phyloP scores from a whole-genome alignment of 2,113 vertebrate species.

The Nipponia nippon region DNA sequence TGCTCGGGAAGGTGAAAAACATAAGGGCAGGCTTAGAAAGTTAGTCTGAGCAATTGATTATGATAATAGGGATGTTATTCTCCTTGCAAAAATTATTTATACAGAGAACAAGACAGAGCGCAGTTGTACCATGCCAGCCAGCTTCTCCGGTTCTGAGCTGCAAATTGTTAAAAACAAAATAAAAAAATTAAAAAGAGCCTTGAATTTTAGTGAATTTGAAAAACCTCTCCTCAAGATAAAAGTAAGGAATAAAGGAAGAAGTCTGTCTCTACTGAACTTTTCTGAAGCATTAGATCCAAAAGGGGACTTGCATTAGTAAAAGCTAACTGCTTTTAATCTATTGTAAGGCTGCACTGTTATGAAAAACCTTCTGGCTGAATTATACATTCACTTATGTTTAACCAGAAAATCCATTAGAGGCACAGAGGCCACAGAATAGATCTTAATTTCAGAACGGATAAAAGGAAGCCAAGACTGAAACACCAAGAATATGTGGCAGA shows the following conservation, averaged over 20 bases:
- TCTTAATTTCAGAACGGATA: slow-evolving; percentile 30
- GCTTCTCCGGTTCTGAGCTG: not conserved
- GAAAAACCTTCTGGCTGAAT: slow-evolving; percentile 55
- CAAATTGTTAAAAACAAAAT: not conserved
- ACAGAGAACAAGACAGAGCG: not conserved
- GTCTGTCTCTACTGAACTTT: not conserved
- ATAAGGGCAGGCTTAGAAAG: not conserved
- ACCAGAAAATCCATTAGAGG: slow-evolving; percentile 61
- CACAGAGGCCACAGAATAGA: slow-evolving; percentile 13
- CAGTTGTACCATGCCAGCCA: not conserved
- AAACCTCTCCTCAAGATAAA: not conserved
- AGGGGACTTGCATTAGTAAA: not conserved
- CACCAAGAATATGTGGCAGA: not conserved
- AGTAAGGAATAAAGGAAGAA: not conserved
- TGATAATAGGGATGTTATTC: not conserved
- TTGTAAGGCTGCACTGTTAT: slow-evolving; percentile 16
- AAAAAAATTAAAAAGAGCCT: not conserved
- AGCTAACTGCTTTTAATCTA: slow-evolving; percentile 45
- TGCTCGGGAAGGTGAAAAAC: not conserved
- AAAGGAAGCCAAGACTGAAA: slow-evolving; percentile 7
- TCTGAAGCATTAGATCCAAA: slow-evolving; percentile 21
- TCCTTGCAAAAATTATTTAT: not conserved
- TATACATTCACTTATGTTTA: slow-evolving; percentile 27
- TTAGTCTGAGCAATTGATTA: not conserved
- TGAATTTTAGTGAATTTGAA: not conserved